A percentile compares a stretch with the other conserved stretches of the same genome.
Evolutionary conservation across 2,113 vertebrate genomes (phyloP).

Genomic region (Ginglymostoma cirratum): DNA sequence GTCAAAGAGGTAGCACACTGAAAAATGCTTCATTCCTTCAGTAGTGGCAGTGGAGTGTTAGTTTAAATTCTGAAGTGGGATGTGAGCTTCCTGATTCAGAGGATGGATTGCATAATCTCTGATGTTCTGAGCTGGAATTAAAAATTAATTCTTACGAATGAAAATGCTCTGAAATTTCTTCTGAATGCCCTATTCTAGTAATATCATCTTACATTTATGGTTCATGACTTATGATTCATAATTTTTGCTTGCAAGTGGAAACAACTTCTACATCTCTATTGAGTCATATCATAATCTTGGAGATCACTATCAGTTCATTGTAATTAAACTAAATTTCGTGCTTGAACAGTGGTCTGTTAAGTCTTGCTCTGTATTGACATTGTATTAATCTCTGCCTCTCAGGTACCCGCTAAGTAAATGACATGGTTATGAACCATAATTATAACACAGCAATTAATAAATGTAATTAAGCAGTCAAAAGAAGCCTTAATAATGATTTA

Average conservation of each 20-base stretch:
- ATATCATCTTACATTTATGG: too few relatives aligned
- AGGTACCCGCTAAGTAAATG: neutral
- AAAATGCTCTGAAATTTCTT: too few relatives aligned
- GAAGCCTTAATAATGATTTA: neutral
- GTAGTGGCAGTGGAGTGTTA: neutral
- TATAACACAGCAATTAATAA: too few relatives aligned
- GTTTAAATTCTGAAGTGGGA: neutral
- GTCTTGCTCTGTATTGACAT: neutral
- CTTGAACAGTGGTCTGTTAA: neutral
- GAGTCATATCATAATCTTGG: too few relatives aligned
- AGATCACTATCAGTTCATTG: too few relatives aligned
- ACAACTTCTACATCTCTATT: too few relatives aligned
- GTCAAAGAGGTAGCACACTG: neutral
- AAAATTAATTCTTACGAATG: neutral
- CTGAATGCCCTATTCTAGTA: too few relatives aligned
- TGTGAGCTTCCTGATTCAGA: neutral
- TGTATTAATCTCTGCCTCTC: neutral
- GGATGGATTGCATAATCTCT: neutral
- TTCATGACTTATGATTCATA: too few relatives aligned
- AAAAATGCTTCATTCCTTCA: neutral
- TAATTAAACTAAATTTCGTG: neutral
- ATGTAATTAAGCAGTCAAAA: too few relatives aligned
- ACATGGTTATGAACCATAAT: too few relatives aligned
- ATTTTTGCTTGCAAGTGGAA: too few relatives aligned
- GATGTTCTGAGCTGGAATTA: neutral